phyloP scores from a whole-genome alignment of 2,888 invertebrate genomes.

The Ypsolopha scabrella region DNA sequence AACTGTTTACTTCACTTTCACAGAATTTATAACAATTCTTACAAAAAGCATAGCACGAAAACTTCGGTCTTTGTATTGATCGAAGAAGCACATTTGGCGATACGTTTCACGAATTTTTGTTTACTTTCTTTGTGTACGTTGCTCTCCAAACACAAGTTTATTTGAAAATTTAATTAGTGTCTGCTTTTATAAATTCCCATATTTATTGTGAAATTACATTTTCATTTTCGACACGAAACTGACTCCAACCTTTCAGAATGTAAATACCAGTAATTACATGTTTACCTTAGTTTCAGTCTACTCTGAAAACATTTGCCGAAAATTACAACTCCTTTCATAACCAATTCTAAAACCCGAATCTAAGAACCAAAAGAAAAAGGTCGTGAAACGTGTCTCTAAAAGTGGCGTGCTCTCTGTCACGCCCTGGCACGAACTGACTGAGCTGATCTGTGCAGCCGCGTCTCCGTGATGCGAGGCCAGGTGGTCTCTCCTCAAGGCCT shows the following conservation, averaged over 20 bases:
- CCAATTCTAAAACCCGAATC: neutral
- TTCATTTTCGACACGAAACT: no score
- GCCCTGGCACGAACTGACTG: constrained; percentile 33
- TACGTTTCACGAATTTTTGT: constrained; percentile 24
- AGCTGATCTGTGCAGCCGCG: constrained; percentile 83
- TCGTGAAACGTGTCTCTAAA: constrained; percentile 34
- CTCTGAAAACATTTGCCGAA: neutral
- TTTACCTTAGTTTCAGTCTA: neutral
- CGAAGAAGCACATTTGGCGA: constrained; percentile 33
- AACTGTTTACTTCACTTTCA: constrained; percentile 43
- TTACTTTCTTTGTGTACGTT: no score
- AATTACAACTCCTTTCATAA: neutral
- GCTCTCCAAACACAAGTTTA: no score
- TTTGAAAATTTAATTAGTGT: no score
- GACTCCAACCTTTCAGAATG: no score
- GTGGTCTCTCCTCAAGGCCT: constrained; percentile 95
- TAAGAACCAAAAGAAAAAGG: neutral
- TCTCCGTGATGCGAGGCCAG: constrained; percentile 98
- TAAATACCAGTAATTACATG: no score
- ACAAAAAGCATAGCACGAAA: constrained; percentile 38
- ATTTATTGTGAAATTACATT: no score
- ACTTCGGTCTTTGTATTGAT: constrained; percentile 33
- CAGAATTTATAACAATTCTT: constrained; percentile 33
- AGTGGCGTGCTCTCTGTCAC: constrained; percentile 26
- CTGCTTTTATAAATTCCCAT: no score